These are phyloP conservation scores for Pelosia muscerda DNA, from an alignment of 2,888 invertebrate species.

Conservation along the genomic window DNA sequence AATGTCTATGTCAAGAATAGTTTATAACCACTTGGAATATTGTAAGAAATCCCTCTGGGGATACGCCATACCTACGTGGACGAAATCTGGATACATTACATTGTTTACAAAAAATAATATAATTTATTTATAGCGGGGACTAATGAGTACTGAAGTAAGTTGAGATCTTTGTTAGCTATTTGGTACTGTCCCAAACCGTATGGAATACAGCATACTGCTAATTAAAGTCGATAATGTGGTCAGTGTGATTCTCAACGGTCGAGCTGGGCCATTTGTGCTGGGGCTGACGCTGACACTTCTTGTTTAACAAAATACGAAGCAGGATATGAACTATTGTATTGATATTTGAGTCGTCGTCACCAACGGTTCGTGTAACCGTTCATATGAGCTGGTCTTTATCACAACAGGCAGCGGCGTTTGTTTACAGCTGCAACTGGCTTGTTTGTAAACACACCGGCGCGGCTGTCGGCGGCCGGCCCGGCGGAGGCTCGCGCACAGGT, in stretches of 20 bases:
- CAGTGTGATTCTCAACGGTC: too few relatives aligned
- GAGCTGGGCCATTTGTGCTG: neutral
- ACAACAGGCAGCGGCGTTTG: slow-evolving; percentile 17
- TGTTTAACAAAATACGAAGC: neutral
- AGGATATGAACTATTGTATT: neutral
- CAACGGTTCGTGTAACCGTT: slow-evolving; percentile 1
- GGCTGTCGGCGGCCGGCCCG: slow-evolving; percentile 29
- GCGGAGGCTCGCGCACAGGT: slow-evolving; percentile 49
- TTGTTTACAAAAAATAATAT: too few relatives aligned
- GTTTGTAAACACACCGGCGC: slow-evolving; percentile 26
- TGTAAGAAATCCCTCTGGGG: too few relatives aligned
- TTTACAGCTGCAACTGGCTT: slow-evolving; percentile 21
- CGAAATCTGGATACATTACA: too few relatives aligned
- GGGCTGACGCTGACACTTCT: neutral
- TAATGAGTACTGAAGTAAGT: neutral
- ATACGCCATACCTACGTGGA: too few relatives aligned
- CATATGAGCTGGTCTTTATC: slow-evolving; percentile 5
- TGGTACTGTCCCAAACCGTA: neutral
- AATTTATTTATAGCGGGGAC: too few relatives aligned
- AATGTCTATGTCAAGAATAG: too few relatives aligned
- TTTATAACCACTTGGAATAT: too few relatives aligned
- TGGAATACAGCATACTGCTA: neutral
- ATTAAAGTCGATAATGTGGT: neutral
- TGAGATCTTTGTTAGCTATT: neutral
- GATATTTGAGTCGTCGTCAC: neutral